Percentiles rank a stretch among this genome's conserved stretches.
These are phyloP conservation scores for Dysdera silvatica DNA, from an alignment of 1,140 invertebrate genomes.

Conservation along the genomic window DNA sequence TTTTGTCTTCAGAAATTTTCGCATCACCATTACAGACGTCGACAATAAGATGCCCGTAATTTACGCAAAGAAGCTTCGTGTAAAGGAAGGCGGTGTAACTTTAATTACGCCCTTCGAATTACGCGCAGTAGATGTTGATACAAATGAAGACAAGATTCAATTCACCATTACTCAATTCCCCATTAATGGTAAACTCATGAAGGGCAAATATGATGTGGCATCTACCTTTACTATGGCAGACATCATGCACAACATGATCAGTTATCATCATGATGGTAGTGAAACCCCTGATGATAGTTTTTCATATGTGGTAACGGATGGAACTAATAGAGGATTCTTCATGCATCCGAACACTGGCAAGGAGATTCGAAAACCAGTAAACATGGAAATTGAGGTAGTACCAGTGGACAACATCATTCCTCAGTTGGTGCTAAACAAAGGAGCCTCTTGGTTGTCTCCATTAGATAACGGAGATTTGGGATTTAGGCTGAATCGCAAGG, in stretches of 20 bases:
- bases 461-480: conserved; percentile 36
- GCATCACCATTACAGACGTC: conserved; percentile 44
- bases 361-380: conserved; percentile 38
- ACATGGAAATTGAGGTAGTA: conserved; percentile 41
- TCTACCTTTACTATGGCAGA: conserved; percentile 42
- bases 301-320: conserved; percentile 42
- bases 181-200: conserved; percentile 42
- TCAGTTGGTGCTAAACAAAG: conserved; percentile 38
- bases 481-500: conserved; percentile 36
- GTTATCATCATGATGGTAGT: conserved; percentile 44
- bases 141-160: conserved; percentile 37
- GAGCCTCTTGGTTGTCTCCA: conserved; percentile 35
- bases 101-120: conserved; percentile 46
- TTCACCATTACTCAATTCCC: conserved; percentile 42
- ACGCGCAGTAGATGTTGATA: conserved; percentile 44
- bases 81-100: conserved; percentile 42
- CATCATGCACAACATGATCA: conserved; percentile 40
- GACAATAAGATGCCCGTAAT: conserved; percentile 46
- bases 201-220: conserved; percentile 37
- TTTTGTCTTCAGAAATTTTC: conserved; percentile 42
- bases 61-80: conserved; percentile 38
- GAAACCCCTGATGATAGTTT: conserved; percentile 42
- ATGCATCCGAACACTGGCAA: conserved; percentile 39
- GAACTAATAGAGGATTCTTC: conserved; percentile 42
- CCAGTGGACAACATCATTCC: conserved; percentile 44